phyloP scores from a whole-genome alignment of 2,113 vertebrate genomes.

The Callocephalon fimbriatum region DNA sequence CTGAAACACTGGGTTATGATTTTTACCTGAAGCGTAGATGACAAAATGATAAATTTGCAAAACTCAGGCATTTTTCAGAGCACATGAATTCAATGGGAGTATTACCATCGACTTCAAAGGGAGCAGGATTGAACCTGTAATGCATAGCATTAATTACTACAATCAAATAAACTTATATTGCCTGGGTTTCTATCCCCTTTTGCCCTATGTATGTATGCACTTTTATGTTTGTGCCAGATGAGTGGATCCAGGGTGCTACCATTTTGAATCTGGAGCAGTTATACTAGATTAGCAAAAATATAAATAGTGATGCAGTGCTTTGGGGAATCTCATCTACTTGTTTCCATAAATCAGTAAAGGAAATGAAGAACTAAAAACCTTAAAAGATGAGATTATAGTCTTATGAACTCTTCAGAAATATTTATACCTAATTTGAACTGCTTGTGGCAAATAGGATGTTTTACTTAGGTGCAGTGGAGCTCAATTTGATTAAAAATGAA shows the following conservation, averaged over 20 bases:
- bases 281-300: neutral
- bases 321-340: neutral
- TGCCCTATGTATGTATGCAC: neutral
- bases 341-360: neutral
- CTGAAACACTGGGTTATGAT: neutral
- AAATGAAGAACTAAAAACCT: neutral
- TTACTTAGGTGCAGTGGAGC: neutral
- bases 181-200: neutral
- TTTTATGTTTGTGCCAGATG: neutral
- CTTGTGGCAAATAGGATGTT: neutral
- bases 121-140: slow-evolving; percentile 40
- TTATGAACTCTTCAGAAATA: neutral
- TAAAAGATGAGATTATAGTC: neutral
- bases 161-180: neutral
- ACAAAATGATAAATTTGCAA: slow-evolving; percentile 44
- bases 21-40: slow-evolving; percentile 30
- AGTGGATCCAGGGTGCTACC: neutral
- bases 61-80: slow-evolving; percentile 30
- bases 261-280: neutral
- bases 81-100: neutral
- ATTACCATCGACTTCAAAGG: slow-evolving; percentile 20
- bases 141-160: neutral
- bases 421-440: neutral
- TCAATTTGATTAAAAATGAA: neutral
- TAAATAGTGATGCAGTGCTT: neutral